Base-by-base conservation (phyloP, 2,113 vertebrate species). In the Salvator merianae region DNA sequence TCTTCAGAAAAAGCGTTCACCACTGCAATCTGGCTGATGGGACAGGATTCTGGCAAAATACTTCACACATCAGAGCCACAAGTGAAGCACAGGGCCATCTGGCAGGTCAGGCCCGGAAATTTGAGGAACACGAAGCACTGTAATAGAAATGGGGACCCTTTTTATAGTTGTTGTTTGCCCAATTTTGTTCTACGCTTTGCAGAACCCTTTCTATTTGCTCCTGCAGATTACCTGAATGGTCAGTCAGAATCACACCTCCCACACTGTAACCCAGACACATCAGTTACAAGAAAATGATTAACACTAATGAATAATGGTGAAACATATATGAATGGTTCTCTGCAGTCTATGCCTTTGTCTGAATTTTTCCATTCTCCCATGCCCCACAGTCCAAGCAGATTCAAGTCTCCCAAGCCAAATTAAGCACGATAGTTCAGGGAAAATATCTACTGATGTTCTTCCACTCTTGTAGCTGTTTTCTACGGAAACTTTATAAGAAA, bases 331-430 rank as follows among this genome's bases (percentile, higher is more conserved):
- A 18, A 70, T 30, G 50, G 90, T 79, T 88, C 89, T 93, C 90
- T 87, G 86, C 87, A 87, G 81, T 77, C 71, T 30, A 84, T 1
- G 0, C 0, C 66, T 86, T 69, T 12, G 78, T 86, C 86, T 66
- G 26, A 79, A 55, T 10, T 76, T 70, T 79, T 92, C 80, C 87
- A 80, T 7, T n/a, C 22, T 16, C 36, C 81, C 86, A 34, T 53
- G 38, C 79, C 87, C 82, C 84, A 68, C 53, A 28, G 12, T 16
- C 38, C n/a, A 89, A 72, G 50, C 1, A 78, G 40, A 5, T 34
- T 90, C 79, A 92, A 0, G 40, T 87, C 88, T 92, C 92, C 92
- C 91, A 88, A 84, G 50, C 14, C 22, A 59, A 83, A 91, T 84
- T 50, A 43, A n/a, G 55, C 47, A 76, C 62, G 28, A 28, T 73